Evolutionary conservation across 2,888 invertebrate genomes (phyloP).

Genomic region (Leptodirus hochenwartii): DNA sequence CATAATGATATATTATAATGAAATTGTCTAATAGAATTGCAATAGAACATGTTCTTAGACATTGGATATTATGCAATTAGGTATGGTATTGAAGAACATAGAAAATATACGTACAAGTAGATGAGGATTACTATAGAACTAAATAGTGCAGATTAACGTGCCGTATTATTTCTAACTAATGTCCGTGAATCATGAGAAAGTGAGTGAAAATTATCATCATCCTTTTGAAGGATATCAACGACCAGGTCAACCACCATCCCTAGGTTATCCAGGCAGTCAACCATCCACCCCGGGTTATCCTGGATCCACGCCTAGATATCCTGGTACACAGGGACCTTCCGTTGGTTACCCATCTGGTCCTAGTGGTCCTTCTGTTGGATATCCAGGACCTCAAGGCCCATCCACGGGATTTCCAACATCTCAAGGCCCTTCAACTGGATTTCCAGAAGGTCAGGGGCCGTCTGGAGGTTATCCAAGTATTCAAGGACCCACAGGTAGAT

Average conservation of each 20-base stretch:
- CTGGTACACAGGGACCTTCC: slow-evolving; percentile 7
- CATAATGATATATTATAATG: too few species aligned
- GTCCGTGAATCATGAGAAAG: too few species aligned
- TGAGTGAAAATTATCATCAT: too few species aligned
- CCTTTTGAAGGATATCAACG: too few species aligned
- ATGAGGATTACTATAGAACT: too few species aligned
- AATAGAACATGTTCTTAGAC: too few species aligned
- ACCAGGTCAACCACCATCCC: slow-evolving; percentile 5
- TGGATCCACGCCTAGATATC: slow-evolving; percentile 10
- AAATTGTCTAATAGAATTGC: too few species aligned
- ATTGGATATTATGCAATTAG: too few species aligned
- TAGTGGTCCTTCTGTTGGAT: slow-evolving; percentile 16
- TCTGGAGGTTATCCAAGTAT: slow-evolving; percentile 12
- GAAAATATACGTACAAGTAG: too few species aligned
- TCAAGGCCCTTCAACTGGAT: slow-evolving; percentile 11
- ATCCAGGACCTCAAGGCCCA: slow-evolving; percentile 18
- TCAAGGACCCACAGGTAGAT: slow-evolving; percentile 13
- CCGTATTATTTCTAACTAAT: too few species aligned
- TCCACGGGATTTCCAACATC: slow-evolving; percentile 9
- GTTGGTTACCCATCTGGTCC: slow-evolving; percentile 14
- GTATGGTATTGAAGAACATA: too few species aligned
- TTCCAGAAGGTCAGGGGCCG: slow-evolving; percentile 10
- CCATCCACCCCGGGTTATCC: slow-evolving; percentile 5
- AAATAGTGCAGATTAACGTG: too few species aligned
- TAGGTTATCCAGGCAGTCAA: slow-evolving; percentile 5